Evolutionary conservation across 1,140 invertebrate species (phyloP), one percentile per base, ranked within the genome.

Genomic region (Andricus grossulariae): DNA sequence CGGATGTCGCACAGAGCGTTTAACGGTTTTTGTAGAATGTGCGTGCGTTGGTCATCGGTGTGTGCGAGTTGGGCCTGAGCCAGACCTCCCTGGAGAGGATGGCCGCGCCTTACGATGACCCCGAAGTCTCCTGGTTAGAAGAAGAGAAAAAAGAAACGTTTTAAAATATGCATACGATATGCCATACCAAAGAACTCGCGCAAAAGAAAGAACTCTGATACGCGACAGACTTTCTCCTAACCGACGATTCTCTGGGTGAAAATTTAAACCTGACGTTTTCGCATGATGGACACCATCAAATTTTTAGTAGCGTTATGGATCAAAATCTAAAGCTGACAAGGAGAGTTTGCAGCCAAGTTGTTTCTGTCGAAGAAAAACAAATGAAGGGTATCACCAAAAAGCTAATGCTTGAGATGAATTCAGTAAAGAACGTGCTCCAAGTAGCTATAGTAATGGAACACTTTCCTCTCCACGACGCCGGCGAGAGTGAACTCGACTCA

Each of bases 1-100:
- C 78, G 76, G 55, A 78, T 79, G 78, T 83, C 76, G 77, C 78
- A 70, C 55, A 85, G 77, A 87, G 86, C 86, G 86, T 89, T 91
- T 91, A 91, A 91, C 90, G 90, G 90, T 91, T 91, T 90, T 89
- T 86, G 85, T 87, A 89, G 90, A 90, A 91, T 91, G 88, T 87
- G 81, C 82, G 83, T 82, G 79, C 82, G 80, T 79, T 80, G 72
- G 73, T 79, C 75, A 71, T 78, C 73, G 73, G 72, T 80, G 79
- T 82, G 85, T 84, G 85, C 84, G 86, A 90, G 86, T 90, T 91
- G 90, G 90, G 87, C 79, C 74, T 80, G 86, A 82, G 90, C 90
- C 90, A 91, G 85, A 84, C 85, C 83, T 88, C 86, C 82, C 85
- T 81, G 81, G 79, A 83, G 86, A 85, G 84, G 82, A 86, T 84